Evolutionary conservation across 1,140 invertebrate species (phyloP), one percentile per base, ranked within the genome.

Genomic region (Thaumetopoea pityocampa): DNA sequence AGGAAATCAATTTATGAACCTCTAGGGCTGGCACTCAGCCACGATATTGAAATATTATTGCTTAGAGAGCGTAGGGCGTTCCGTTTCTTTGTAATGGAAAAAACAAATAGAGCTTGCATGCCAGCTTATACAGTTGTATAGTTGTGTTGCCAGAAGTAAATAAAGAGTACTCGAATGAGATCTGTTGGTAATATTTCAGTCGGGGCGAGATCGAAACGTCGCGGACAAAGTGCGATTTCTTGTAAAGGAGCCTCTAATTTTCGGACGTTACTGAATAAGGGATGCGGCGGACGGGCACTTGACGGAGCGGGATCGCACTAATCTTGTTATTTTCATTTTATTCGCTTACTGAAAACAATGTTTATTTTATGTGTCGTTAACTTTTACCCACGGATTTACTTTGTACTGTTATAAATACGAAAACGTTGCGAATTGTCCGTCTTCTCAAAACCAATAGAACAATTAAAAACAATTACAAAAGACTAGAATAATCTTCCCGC

Each of bases 1-100:
- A 15, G 33, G 49, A 73, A 79, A 73, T 83, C 79, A 83, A 74
- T 83, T 74, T 55, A 51, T 35, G 33, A 36, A 35, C 46, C 33
- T 40, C 45, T 62, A 51, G 68, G 70, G 70, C 50, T 49, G 64
- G 62, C 28, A 43, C 37, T 48, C 46, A 35, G 44, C 22, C 16
- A 55, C 38, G 63, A 71, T 79, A 82, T 80, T 79, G 79, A 80
- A 79, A 77, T 74, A 78, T 74, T 70, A 78, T 70, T 60, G 61
- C 60, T 71, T 63, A 58, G 50, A 11, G 18, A 22, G 41, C 30
- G 56, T 51, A 56, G 74, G 79, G 76, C 76, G 79, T 71, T 73
- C 51, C 70, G 55, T 53, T 60, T 63, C 63, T 66, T 76, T 73
- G 74, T 79, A 80, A 81, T 80, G 76, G 67, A 74, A 82, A 82